Percentiles rank a stretch among this genome's conserved stretches.
These are phyloP conservation scores for Eupeodes latifasciatus DNA, from an alignment of 2,888 invertebrate species.

Conservation along the genomic window DNA sequence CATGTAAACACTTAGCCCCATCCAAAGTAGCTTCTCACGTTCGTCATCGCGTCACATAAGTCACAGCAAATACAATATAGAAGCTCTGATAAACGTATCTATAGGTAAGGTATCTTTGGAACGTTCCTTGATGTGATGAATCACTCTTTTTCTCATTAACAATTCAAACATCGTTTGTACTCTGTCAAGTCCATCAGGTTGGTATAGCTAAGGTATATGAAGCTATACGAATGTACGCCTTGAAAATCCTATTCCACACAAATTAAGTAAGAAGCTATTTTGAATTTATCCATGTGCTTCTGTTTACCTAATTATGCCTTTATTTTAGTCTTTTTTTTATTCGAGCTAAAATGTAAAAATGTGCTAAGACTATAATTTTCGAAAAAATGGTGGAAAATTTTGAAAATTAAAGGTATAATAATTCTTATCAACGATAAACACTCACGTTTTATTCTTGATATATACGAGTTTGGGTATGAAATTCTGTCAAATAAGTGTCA, in stretches of 20 bases:
- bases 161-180: slow-evolving; percentile 40
- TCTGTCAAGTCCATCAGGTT: background rate
- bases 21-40: too few relatives aligned
- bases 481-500: slow-evolving; percentile 72
- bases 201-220: too few relatives aligned
- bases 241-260: slow-evolving; percentile 30
- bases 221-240: slow-evolving; percentile 17
- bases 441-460: slow-evolving; percentile 45
- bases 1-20: too few relatives aligned
- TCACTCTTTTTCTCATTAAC: slow-evolving; percentile 51
- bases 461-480: slow-evolving; percentile 20
- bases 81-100: too few relatives aligned
- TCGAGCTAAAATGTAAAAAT: slow-evolving; percentile 9
- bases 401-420: background rate
- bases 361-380: background rate
- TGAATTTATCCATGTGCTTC: background rate
- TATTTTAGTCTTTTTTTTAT: background rate
- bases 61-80: too few relatives aligned
- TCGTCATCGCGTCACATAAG: too few relatives aligned
- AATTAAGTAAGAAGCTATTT: background rate
- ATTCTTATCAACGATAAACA: slow-evolving; percentile 62
- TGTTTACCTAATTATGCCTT: background rate
- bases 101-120: background rate
- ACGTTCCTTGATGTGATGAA: slow-evolving; percentile 32
- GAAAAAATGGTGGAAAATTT: background rate